Evolutionary conservation across 2,113 vertebrate species (phyloP).

Genomic region (Poecilia latipinna): DNA sequence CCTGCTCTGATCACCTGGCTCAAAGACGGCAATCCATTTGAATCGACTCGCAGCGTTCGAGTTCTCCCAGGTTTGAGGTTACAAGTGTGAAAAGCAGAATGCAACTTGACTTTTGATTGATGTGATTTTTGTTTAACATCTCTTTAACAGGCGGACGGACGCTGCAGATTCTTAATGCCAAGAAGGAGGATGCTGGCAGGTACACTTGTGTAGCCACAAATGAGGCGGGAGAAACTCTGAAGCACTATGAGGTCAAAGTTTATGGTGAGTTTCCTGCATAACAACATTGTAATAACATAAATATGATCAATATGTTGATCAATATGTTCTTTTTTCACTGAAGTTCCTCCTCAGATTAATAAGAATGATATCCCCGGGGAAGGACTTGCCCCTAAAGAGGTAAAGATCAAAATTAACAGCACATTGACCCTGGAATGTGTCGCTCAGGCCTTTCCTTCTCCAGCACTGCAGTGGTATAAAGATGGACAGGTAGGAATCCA

Average conservation of each 20-base stretch:
- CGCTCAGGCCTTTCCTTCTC: constrained; percentile 87
- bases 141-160: constrained; percentile 86
- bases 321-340: constrained; percentile 15
- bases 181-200: constrained; percentile 86
- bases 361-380: constrained; percentile 84
- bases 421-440: constrained; percentile 91
- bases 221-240: constrained; percentile 91
- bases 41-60: constrained; percentile 85
- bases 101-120: neutral
- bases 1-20: constrained; percentile 92
- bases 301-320: neutral
- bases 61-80: constrained; percentile 89
- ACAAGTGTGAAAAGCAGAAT: neutral
- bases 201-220: constrained; percentile 95
- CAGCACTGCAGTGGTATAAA: constrained; percentile 93
- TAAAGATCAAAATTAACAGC: constrained; percentile 94
- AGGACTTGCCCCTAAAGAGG: constrained; percentile 87
- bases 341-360: constrained; percentile 94
- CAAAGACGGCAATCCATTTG: constrained; percentile 87
- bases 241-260: constrained; percentile 93
- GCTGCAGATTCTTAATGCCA: constrained; percentile 91
- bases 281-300: neutral
- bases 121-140: neutral
- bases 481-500: constrained; percentile 88
- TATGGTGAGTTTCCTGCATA: constrained; percentile 83